These are phyloP conservation scores for Chlorocebus sabaeus DNA, from an alignment of 2,113 vertebrate genomes.

Conservation along the genomic window DNA sequence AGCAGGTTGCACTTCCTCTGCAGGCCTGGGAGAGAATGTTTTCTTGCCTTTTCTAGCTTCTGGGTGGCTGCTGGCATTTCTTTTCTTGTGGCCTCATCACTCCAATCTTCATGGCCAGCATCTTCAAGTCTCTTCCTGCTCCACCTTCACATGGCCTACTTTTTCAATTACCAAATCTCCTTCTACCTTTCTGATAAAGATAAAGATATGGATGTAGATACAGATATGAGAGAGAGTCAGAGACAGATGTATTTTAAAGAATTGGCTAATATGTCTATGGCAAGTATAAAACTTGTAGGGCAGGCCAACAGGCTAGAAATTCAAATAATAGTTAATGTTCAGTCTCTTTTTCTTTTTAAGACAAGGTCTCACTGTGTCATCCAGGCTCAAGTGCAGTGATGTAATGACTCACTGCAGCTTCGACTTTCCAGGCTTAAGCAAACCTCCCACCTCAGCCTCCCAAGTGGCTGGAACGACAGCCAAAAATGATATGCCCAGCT, in stretches of 20 bases:
- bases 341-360: too few species aligned
- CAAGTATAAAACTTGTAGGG: neutral
- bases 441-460: too few species aligned
- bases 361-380: too few species aligned
- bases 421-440: too few species aligned
- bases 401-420: too few species aligned
- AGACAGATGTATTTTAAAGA: neutral
- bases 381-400: too few species aligned
- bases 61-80: neutral
- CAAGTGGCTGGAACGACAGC: too few species aligned
- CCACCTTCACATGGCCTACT: neutral
- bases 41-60: neutral
- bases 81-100: neutral
- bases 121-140: neutral
- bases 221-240: neutral
- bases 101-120: neutral
- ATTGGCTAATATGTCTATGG: neutral
- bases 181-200: neutral
- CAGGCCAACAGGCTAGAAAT: neutral
- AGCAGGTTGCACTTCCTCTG: too few species aligned
- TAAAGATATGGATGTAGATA: neutral
- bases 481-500: too few species aligned
- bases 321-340: neutral
- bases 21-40: neutral
- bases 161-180: neutral